Base-by-base conservation (phyloP, 2,797 vertebrate genomes). In the Neosalanx taihuensis region DNA sequence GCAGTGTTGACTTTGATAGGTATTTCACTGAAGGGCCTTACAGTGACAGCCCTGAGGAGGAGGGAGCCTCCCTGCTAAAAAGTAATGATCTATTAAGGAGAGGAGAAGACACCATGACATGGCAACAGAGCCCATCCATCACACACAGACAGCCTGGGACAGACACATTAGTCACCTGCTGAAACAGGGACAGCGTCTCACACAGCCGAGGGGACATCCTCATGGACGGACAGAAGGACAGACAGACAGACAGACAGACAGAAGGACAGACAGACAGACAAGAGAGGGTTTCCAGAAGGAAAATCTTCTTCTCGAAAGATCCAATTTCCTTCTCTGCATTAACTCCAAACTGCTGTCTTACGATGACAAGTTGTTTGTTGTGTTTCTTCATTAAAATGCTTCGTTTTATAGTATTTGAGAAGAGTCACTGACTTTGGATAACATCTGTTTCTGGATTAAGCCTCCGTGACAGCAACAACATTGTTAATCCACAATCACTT, bases 41-140 rank as follows among this genome's bases (percentile, higher is more conserved):
- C 35, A 6, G 53, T 49, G 71, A 51, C 30, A 31, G 59, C 71
- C 70, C 26, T 70, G 67, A 60, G 67, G 64, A 33, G 26, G 41
- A 41, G 69, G 23, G 64, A 64, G 29, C 31, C 46, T 10, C 5
- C 46, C 26, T 30, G 63, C 41, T 15, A 33, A 71, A 33, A 69
- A 67, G 71, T 85, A 83, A 86, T 82, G 83, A 89, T 83, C 77
- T 80, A 85, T 85, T 78, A 86, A 74, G 41, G 70, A 76, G 74
- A 67, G 23, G 73, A 66, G 71, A 60, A 64, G 58, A 3, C 66
- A 58, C 60, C 65, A 72, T 56, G 31, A 78, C 64, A 53, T 12
- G 63, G 80, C 69, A 67, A 60, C 0, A 57, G 17, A 56, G 46
- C 58, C 56, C 75, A 82, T 89, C 80, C 72, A 83, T 89, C 84